phyloP scores from a whole-genome alignment of 2,113 vertebrate species.

The Sterna hirundo region DNA sequence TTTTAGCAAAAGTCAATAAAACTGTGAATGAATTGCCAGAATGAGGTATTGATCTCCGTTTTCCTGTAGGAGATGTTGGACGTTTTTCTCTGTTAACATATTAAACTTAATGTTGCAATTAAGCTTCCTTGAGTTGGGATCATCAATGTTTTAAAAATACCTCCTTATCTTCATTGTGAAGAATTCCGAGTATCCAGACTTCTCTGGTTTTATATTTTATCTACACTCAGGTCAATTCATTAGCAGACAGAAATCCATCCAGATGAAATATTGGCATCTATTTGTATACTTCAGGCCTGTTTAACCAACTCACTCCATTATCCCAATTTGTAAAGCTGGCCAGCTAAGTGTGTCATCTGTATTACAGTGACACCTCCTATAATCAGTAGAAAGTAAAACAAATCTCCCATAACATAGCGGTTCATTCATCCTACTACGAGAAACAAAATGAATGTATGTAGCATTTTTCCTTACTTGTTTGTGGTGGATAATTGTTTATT shows the following conservation, averaged over 20 bases:
- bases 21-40: background rate
- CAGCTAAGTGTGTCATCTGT: constrained; percentile 14
- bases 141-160: background rate
- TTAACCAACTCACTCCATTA: constrained; percentile 28
- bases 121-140: background rate
- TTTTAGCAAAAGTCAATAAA: background rate
- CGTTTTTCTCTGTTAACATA: background rate
- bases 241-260: background rate
- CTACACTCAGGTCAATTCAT: background rate
- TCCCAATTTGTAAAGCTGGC: constrained; percentile 25
- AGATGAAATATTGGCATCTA: constrained; percentile 9
- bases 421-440: background rate
- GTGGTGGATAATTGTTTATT: background rate
- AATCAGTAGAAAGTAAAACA: constrained; percentile 45
- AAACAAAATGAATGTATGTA: background rate
- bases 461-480: background rate
- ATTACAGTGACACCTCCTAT: background rate
- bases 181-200: background rate
- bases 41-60: background rate
- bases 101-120: background rate
- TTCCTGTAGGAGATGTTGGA: background rate
- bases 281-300: background rate
- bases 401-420: background rate
- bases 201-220: background rate
- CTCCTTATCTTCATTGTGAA: background rate